Conservation (phyloP, 2,113 vertebrate genomes). For the Entelurus aequoreus region DNA sequence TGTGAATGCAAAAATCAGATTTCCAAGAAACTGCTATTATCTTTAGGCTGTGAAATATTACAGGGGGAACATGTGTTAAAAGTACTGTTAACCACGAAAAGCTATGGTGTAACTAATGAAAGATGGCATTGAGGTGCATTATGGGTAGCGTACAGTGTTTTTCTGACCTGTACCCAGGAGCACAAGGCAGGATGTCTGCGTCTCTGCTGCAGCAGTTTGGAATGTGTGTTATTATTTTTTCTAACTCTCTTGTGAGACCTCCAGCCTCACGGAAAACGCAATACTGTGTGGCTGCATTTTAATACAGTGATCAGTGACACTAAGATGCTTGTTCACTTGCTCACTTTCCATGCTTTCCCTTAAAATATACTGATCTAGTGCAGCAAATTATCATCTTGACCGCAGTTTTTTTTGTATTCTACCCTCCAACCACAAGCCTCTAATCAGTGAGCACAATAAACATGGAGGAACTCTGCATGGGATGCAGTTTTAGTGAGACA, state of each 20-base stretch:
- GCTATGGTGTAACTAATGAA: not conserved
- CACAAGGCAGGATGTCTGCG: constrained; percentile 11
- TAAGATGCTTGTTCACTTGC: constrained; percentile 13
- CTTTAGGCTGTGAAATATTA: too few relatives aligned
- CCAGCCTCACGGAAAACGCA: constrained; percentile 1
- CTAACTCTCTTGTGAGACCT: constrained; percentile 5
- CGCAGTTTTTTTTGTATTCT: constrained; percentile 23
- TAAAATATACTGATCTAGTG: constrained; percentile 22
- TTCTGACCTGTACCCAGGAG: constrained; percentile 9
- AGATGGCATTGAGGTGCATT: constrained; percentile 6
- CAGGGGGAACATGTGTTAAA: too few relatives aligned
- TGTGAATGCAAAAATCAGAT: not conserved
- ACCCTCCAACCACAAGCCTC: constrained; percentile 44
- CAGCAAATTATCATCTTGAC: constrained; percentile 38
- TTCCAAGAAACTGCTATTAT: not conserved
- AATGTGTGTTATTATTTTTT: constrained; percentile 7
- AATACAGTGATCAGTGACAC: constrained; percentile 29
- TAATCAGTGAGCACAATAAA: constrained; percentile 40
- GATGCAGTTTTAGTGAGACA: not conserved
- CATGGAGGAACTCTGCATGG: constrained; percentile 20
- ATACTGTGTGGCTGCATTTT: constrained; percentile 19
- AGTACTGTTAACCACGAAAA: too few relatives aligned
- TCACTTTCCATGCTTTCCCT: constrained; percentile 24
- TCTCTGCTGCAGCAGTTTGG: constrained; percentile 8
- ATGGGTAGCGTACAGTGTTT: constrained; percentile 5